Percentiles rank a stretch among this genome's conserved stretches.
Evolutionary conservation across 2,113 vertebrate species (phyloP).

Genomic region (Epinephelus fuscoguttatus): DNA sequence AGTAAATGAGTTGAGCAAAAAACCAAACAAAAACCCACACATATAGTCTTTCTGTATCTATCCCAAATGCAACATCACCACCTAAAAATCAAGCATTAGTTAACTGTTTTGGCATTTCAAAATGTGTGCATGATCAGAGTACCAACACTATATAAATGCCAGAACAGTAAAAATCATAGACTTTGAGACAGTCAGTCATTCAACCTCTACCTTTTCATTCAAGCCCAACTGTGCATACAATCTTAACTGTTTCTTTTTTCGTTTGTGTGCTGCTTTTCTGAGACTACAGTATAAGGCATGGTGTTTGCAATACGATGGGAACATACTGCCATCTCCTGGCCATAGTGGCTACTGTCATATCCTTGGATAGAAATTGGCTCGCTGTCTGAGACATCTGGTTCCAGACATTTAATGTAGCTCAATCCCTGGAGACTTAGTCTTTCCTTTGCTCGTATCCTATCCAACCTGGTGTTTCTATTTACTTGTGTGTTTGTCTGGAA

Average conservation of each 20-base stretch:
- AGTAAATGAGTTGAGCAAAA: neutral
- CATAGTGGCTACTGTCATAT: neutral
- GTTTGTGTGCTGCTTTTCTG: conserved; percentile 23
- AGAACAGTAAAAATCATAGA: conserved; percentile 11
- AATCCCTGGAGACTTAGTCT: conserved; percentile 38
- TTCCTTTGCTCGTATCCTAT: conserved; percentile 34
- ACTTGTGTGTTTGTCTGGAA: conserved; percentile 27
- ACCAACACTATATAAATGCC: conserved; percentile 36
- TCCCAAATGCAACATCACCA: conserved; percentile 2
- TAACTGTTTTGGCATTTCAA: conserved; percentile 29
- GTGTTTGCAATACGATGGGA: conserved; percentile 46
- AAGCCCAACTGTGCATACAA: conserved; percentile 40
- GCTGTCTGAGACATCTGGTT: conserved; percentile 61
- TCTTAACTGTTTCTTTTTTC: conserved; percentile 12
- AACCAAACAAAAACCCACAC: neutral
- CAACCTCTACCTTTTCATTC: conserved; percentile 63
- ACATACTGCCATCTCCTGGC: conserved; percentile 84
- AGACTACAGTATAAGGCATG: neutral
- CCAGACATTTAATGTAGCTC: conserved; percentile 52
- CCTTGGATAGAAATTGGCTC: conserved; percentile 18
- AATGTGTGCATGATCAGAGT: conserved; percentile 27
- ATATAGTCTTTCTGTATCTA: neutral
- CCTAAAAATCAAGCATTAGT: neutral
- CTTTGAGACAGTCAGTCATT: conserved; percentile 57
- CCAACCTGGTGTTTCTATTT: conserved; percentile 51